Percentiles rank a stretch among this genome's conserved stretches.
phyloP scores from a whole-genome alignment of 2,888 invertebrate genomes.

The Drosophila heteroneura region DNA sequence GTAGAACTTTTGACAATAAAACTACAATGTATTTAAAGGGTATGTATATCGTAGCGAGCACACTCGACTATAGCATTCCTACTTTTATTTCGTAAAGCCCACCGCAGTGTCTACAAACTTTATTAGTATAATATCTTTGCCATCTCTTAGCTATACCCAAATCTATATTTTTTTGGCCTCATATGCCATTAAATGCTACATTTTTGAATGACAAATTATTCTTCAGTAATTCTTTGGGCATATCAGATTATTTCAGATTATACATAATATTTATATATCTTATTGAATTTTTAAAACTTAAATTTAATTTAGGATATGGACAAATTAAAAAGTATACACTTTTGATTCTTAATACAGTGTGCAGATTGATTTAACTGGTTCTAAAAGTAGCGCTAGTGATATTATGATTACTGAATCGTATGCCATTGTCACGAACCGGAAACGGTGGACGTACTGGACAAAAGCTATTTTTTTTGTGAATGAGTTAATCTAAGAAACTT shows the following conservation, averaged over 20 bases:
- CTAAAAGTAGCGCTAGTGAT: not conserved
- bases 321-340: not conserved
- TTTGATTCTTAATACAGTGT: constrained; percentile 24
- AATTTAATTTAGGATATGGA: not conserved
- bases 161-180: not conserved
- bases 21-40: not conserved
- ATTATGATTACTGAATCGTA: constrained; percentile 20
- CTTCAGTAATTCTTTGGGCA: not conserved
- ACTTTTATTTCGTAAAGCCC: not conserved
- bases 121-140: not conserved
- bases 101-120: not conserved
- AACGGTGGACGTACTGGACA: constrained; percentile 12
- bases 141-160: not conserved
- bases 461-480: constrained; percentile 12
- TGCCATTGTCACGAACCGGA: constrained; percentile 35
- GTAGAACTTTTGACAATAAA: not conserved
- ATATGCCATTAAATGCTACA: not conserved
- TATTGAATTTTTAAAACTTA: not conserved
- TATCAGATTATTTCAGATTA: not conserved
- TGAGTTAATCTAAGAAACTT: constrained; percentile 39
- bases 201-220: not conserved
- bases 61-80: not conserved
- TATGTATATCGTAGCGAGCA: not conserved
- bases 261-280: not conserved
- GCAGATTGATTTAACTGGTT: constrained; percentile 15